These are phyloP conservation scores for Liopterus haemorrhoidalis DNA, from an alignment of 2,888 invertebrate species.

Conservation along the genomic window DNA sequence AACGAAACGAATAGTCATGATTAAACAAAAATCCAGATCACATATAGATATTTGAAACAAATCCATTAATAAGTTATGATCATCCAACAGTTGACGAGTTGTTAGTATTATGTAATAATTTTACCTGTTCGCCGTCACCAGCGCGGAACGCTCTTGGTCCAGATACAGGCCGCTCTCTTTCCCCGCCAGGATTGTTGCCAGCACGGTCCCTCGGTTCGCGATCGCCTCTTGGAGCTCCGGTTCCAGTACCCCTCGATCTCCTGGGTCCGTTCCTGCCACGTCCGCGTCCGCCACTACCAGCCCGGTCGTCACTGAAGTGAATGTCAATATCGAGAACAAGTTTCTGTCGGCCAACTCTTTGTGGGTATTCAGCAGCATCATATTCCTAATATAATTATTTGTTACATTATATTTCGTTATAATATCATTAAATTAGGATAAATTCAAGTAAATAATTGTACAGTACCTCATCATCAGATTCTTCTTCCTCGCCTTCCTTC, in stretches of 20 bases:
- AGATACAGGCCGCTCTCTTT: no score
- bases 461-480: slow-evolving; percentile 40
- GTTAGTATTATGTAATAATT: not conserved
- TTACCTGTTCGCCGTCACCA: slow-evolving; percentile 23
- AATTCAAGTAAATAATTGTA: slow-evolving; percentile 2
- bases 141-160: slow-evolving; percentile 26
- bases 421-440: not conserved
- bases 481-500: slow-evolving; percentile 53
- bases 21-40: no score
- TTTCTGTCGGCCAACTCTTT: slow-evolving; percentile 81
- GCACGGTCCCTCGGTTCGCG: slow-evolving; percentile 33
- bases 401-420: not conserved
- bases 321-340: slow-evolving; percentile 82
- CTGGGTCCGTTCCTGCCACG: slow-evolving; percentile 57
- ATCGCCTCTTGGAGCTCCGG: slow-evolving; percentile 42
- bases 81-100: not conserved
- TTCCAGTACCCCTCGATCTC: slow-evolving; percentile 47
- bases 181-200: slow-evolving; percentile 13
- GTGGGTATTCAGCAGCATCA: slow-evolving; percentile 73
- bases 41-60: no score
- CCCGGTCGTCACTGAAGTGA: slow-evolving; percentile 74
- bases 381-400: slow-evolving; percentile 52
- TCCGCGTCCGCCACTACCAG: slow-evolving; percentile 61
- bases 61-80: no score
- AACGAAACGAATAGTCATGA: no score